phyloP scores from a whole-genome alignment of 2,113 vertebrate species.

The Aix galericulata region DNA sequence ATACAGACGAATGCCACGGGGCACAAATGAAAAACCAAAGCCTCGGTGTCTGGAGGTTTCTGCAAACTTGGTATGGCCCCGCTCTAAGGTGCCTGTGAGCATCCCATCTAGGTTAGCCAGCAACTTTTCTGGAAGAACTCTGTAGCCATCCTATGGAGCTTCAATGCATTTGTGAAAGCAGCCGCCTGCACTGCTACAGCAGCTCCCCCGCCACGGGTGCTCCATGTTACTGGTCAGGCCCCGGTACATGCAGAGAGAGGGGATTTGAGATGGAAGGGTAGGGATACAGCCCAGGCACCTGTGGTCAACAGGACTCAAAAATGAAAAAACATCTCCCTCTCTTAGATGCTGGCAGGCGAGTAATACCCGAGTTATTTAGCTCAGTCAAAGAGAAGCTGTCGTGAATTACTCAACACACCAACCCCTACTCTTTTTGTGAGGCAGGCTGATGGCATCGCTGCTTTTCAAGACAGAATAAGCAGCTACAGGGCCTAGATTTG shows the following conservation, averaged over 20 bases:
- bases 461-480: accelerated
- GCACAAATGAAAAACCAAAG: neutral
- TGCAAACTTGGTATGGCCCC: neutral
- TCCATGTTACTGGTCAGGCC: neutral
- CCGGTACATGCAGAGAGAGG: accelerated
- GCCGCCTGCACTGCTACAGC: neutral
- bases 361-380: neutral
- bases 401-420: neutral
- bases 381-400: neutral
- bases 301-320: neutral
- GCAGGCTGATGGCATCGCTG: neutral
- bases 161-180: neutral
- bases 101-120: neutral
- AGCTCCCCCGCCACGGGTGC: accelerated
- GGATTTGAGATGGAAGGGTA: neutral
- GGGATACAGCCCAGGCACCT: neutral
- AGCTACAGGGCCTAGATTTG: neutral
- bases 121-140: neutral
- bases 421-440: neutral
- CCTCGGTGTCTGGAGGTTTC: neutral
- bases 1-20: neutral
- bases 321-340: neutral
- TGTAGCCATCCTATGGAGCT: neutral
- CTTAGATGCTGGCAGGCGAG: neutral
- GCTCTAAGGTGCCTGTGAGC: neutral